These are phyloP conservation scores for Drosophila cracens DNA, from an alignment of 2,888 invertebrate genomes.

Conservation along the genomic window DNA sequence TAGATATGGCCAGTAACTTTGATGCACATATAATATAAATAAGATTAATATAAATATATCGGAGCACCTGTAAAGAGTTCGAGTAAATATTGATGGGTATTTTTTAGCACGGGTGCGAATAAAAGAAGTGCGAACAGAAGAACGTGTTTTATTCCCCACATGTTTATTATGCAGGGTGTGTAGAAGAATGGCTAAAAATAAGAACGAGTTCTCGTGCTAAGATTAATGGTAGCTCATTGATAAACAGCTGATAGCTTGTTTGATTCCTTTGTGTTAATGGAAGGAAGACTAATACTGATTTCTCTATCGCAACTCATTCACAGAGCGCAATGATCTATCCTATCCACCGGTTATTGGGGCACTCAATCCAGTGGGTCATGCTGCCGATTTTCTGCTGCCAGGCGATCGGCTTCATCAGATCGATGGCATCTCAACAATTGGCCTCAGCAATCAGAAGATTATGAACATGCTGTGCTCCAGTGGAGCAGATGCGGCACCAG, in stretches of 20 bases:
- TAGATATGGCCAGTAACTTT: neutral
- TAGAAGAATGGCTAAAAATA: no score
- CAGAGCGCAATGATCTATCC: slow-evolving; percentile 85
- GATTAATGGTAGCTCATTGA: neutral
- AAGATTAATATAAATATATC: neutral
- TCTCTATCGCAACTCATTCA: neutral
- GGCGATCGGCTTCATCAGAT: slow-evolving; percentile 93
- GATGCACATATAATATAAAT: neutral
- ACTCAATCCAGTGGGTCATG: slow-evolving; percentile 84
- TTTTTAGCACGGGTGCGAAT: neutral
- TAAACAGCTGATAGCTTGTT: slow-evolving; percentile 4
- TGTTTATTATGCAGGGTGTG: neutral
- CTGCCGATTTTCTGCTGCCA: slow-evolving; percentile 91
- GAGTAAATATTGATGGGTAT: neutral
- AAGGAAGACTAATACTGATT: slow-evolving; percentile 21
- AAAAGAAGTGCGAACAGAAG: neutral
- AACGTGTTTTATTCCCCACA: neutral
- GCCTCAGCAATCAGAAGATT: slow-evolving; percentile 92
- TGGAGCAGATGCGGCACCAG: slow-evolving; percentile 87
- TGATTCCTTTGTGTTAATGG: slow-evolving; percentile 10
- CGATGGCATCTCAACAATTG: slow-evolving; percentile 91
- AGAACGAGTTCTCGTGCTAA: neutral
- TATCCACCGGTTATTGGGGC: slow-evolving; percentile 85
- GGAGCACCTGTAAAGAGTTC: neutral
- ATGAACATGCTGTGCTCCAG: slow-evolving; percentile 88